A percentile compares a stretch with the other conserved stretches of the same genome.
phyloP scores from a whole-genome alignment of 2,797 vertebrate species.

The Triplophysa bombifrons region DNA sequence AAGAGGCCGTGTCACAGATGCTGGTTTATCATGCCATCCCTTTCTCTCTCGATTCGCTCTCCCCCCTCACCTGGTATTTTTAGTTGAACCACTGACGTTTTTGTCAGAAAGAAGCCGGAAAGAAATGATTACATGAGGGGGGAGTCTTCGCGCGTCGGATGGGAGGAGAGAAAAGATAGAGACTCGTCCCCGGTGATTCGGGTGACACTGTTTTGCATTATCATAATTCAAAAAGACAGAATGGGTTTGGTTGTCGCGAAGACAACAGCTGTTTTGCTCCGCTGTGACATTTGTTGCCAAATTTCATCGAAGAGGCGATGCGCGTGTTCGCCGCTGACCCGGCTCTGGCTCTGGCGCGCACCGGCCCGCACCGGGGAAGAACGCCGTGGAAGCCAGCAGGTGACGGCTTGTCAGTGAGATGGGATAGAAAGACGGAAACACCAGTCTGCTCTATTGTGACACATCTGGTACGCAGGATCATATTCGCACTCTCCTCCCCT shows the following conservation, averaged over 20 bases:
- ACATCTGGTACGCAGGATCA: constrained; percentile 81
- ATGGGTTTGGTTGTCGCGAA: constrained; percentile 92
- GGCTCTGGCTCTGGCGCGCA: constrained; percentile 79
- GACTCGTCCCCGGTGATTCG: constrained; percentile 86
- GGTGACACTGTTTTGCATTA: constrained; percentile 94
- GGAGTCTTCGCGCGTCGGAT: constrained; percentile 70
- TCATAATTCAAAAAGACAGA: constrained; percentile 96
- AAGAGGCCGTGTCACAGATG: constrained; percentile 59
- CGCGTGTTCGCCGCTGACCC: constrained; percentile 92
- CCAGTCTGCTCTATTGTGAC: constrained; percentile 76
- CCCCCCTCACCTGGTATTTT: constrained; percentile 67
- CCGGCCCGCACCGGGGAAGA: constrained; percentile 62
- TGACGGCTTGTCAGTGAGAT: constrained; percentile 81
- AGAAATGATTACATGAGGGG: constrained; percentile 64
- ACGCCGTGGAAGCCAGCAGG: constrained; percentile 87
- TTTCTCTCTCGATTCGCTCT: constrained; percentile 40
- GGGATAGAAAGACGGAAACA: constrained; percentile 42
- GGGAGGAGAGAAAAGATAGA: constrained; percentile 47
- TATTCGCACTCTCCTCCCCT: constrained; percentile 71
- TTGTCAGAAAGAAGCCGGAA: constrained; percentile 61
- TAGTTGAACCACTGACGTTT: constrained; percentile 60
- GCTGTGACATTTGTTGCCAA: constrained; percentile 70
- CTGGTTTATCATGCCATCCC: constrained; percentile 60
- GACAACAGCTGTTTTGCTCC: constrained; percentile 89
- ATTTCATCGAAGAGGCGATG: constrained; percentile 77